Evolutionary conservation across 2,888 invertebrate genomes (phyloP).

Genomic region (Trichogramma evanescens): DNA sequence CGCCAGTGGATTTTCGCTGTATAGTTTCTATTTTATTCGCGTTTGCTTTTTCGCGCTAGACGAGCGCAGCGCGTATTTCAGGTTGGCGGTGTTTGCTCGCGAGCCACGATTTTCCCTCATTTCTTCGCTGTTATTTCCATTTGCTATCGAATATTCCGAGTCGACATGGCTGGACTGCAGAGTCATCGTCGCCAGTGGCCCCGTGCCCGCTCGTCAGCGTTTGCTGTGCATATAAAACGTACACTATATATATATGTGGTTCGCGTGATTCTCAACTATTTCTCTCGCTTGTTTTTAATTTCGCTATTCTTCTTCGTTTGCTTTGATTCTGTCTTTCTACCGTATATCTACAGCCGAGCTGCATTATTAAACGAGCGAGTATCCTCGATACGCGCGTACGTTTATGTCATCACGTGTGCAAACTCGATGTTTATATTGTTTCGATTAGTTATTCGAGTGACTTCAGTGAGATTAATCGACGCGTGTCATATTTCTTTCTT

Average conservation of each 20-base stretch:
- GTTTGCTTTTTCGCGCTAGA: neutral
- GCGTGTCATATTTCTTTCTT: neutral
- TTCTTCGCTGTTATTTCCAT: neutral
- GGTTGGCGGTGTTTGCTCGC: neutral
- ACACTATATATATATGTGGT: neutral
- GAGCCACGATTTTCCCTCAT: neutral
- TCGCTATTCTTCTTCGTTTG: neutral
- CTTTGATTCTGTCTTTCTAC: neutral
- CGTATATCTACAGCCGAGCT: neutral
- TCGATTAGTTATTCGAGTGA: neutral
- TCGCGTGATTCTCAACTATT: constrained; percentile 8
- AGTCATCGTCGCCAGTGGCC: neutral
- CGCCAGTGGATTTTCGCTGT: neutral
- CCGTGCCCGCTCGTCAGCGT: neutral
- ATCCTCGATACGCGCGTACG: neutral
- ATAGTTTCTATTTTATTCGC: neutral
- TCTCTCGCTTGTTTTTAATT: neutral
- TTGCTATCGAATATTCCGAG: neutral
- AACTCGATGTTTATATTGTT: too few relatives aligned
- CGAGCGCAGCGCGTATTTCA: neutral
- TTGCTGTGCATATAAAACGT: constrained; percentile 5
- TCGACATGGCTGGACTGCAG: neutral
- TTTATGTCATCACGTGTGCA: neutral
- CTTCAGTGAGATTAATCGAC: neutral
- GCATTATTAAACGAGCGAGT: neutral